A percentile compares a stretch with the other conserved stretches of the same genome.
phyloP scores from a whole-genome alignment of 2,888 invertebrate genomes.

The Cantharis rustica region DNA sequence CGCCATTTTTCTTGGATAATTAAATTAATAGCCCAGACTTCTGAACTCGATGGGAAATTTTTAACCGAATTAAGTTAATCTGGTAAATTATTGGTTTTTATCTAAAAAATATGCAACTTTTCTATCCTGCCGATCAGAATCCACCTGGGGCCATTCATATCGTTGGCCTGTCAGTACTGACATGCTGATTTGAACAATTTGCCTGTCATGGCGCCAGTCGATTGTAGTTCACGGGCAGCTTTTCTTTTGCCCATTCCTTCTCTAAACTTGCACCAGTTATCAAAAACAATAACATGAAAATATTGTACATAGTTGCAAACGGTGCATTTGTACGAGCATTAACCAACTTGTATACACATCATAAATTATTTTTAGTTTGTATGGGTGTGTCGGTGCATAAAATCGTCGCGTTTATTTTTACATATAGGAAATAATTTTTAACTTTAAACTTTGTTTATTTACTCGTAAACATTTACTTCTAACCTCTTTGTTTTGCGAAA shows the following conservation, averaged over 20 bases:
- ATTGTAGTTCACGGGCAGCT: slow-evolving; percentile 1
- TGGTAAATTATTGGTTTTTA: not conserved
- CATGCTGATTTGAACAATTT: slow-evolving; percentile 22
- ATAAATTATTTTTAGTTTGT: slow-evolving; percentile 12
- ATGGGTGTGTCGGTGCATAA: slow-evolving; percentile 23
- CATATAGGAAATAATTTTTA: slow-evolving; percentile 12
- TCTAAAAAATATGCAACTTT: not conserved
- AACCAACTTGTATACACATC: slow-evolving; percentile 10
- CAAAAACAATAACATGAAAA: not conserved
- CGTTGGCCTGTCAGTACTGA: slow-evolving; percentile 18
- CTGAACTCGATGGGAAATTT: not conserved
- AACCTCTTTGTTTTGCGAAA: not conserved
- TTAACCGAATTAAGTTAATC: not conserved
- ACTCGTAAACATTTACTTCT: not conserved
- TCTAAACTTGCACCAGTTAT: not conserved
- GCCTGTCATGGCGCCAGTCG: slow-evolving; percentile 6
- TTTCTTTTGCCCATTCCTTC: not conserved
- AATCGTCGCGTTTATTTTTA: slow-evolving; percentile 14
- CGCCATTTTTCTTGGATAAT: not conserved
- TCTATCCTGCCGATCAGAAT: not conserved
- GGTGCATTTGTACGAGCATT: not conserved
- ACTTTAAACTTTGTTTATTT: not conserved
- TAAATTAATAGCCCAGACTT: not conserved
- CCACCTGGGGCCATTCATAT: slow-evolving; percentile 10
- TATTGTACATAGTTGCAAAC: not conserved